Evolutionary conservation across 2,113 vertebrate genomes (phyloP), one percentile per base, ranked within the genome.

Genomic region (Catharus fuscescens): DNA sequence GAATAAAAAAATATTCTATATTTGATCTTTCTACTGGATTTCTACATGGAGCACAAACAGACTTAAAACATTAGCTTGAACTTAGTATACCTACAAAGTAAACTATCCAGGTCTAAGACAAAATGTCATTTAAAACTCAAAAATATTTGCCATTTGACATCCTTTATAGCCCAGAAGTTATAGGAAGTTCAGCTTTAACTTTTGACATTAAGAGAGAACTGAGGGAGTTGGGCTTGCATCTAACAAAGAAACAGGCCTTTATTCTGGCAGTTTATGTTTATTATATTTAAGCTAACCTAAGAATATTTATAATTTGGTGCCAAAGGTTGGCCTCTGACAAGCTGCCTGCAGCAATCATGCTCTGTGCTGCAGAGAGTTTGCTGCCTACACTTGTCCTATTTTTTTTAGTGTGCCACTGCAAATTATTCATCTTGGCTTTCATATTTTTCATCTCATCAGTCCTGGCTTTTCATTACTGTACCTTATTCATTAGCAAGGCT

Each of bases 151-250:
- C 17, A 10, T 84, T 81, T 92, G 86, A 62, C 54, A 53, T 82
- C 59, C 10, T 73, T 88, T 73, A 19, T 29, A 69, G 67, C 32
- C n/a, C 0, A 0, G 62, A 86, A 76, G 62, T 96, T 86, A 88
- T 8, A 42, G 3, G 42, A 88, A 94, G 92, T 95, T 93, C 79
- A 86, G 59, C 50, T 92, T 54, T 92, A 86, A 77, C 79, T 93
- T 86, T 62, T 86, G 71, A 83, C 71, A 80, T 44, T 21, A 47
- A 52, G 61, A 29, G 65, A 92, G 64, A 80, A 80, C 67, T 66
- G 64, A 50, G 70, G 38, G 74, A 90, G 47, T 0, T 83, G 26
- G 52, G 60, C 38, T 92, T 52, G 13, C 72, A 48, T 50, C 60
- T 69, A 28, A 57, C 0, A 5, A 92, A 61, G 82, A 78, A 80